Evolutionary conservation across 1,140 invertebrate species (phyloP).

Genomic region (Diorhabda elongata): DNA sequence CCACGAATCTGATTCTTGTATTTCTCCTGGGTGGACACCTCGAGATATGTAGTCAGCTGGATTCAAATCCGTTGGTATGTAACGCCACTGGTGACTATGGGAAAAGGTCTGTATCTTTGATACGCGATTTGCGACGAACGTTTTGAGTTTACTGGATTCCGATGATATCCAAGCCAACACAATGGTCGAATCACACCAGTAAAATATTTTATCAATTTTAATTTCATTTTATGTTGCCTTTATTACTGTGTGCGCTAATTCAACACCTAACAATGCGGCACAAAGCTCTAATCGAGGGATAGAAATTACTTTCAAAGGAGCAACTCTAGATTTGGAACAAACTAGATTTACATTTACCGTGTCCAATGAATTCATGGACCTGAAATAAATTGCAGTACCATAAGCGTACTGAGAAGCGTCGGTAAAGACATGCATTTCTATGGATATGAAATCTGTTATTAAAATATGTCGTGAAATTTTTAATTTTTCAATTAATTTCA

Average conservation of each 20-base stretch:
- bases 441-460: neutral
- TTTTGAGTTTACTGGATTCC: slow-evolving; percentile 38
- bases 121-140: slow-evolving; percentile 46
- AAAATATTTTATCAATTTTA: neutral
- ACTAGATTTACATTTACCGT: slow-evolving; percentile 25
- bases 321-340: slow-evolving; percentile 36
- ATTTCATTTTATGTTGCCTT: too few relatives aligned
- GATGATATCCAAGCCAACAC: slow-evolving; percentile 46
- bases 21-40: slow-evolving; percentile 21
- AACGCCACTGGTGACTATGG: slow-evolving; percentile 40
- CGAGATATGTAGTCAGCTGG: slow-evolving; percentile 42
- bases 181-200: slow-evolving; percentile 41
- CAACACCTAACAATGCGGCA: slow-evolving; percentile 17
- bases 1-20: neutral
- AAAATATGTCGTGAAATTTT: slow-evolving; percentile 6
- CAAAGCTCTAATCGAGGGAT: slow-evolving; percentile 36
- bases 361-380: slow-evolving; percentile 18
- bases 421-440: slow-evolving; percentile 37
- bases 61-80: slow-evolving; percentile 41
- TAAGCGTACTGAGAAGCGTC: slow-evolving; percentile 42
- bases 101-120: slow-evolving; percentile 35
- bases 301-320: slow-evolving; percentile 39
- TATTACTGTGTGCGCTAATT: too few relatives aligned
- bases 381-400: slow-evolving; percentile 37
- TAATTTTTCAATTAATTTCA: slow-evolving; percentile 11